These are phyloP conservation scores for Heliopora coerulea DNA, from an alignment of 92 coral and sea anemone species.

Conservation along the genomic window DNA sequence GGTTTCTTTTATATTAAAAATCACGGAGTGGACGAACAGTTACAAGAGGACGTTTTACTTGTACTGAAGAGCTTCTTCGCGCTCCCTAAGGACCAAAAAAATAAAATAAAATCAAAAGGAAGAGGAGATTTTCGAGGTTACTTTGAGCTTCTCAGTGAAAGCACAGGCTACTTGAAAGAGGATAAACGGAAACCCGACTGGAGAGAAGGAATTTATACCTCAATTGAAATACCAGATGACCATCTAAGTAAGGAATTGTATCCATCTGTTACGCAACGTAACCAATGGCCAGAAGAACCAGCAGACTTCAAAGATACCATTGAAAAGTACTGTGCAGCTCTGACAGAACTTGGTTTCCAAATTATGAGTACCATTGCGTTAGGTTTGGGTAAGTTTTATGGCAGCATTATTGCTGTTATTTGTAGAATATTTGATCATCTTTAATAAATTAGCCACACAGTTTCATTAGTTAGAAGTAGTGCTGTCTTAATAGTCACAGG, in stretches of 20 bases:
- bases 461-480: no score
- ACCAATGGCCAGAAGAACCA: constrained; percentile 52
- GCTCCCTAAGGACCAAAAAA: constrained; percentile 56
- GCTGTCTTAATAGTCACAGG: no score
- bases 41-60: constrained; percentile 52
- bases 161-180: constrained; percentile 50
- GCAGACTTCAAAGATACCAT: constrained; percentile 50
- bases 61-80: constrained; percentile 53
- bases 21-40: constrained; percentile 57
- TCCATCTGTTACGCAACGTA: constrained; percentile 58
- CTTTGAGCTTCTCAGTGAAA: constrained; percentile 60
- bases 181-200: constrained; percentile 53
- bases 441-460: no score
- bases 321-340: constrained; percentile 44
- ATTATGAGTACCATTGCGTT: constrained; percentile 63
- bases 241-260: constrained; percentile 42
- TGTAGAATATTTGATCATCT: no score
- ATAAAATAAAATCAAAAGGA: constrained; percentile 51
- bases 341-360: constrained; percentile 57
- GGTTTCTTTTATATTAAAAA: constrained; percentile 74
- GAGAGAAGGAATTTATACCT: constrained; percentile 78
- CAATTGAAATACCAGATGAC: constrained; percentile 52
- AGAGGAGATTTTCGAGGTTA: constrained; percentile 66
- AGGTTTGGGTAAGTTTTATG: constrained; percentile 56
- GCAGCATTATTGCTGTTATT: no score